phyloP scores from a whole-genome alignment of 30 jellyfish, hydroid and myxozoan genomes.

The Hydractinia symbiolongicarpus region DNA sequence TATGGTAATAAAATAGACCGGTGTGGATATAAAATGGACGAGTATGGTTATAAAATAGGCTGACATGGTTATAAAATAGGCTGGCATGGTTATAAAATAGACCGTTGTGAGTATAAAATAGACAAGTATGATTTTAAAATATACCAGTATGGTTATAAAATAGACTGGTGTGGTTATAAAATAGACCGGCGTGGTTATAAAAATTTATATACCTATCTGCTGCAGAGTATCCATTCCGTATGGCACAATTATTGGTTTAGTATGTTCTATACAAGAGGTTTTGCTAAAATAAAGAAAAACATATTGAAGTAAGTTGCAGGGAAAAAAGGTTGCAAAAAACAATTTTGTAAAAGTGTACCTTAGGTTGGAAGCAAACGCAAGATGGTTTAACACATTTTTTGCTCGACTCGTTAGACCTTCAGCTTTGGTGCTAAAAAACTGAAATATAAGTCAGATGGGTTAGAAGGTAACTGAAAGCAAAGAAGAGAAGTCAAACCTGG shows the following conservation, averaged over 20 bases:
- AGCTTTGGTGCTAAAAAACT: conserved; percentile 14
- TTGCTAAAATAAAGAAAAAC: conserved; percentile 5
- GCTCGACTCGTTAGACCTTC: not conserved
- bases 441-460: not conserved
- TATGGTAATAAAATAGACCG: too few relatives aligned
- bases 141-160: not conserved
- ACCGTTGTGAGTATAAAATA: not conserved
- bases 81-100: not conserved
- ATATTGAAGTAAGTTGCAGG: too few relatives aligned
- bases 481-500: too few relatives aligned
- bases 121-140: not conserved
- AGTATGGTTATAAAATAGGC: not conserved
- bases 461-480: too few relatives aligned
- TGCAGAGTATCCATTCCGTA: conserved; percentile 17
- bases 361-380: not conserved
- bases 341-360: not conserved
- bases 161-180: not conserved
- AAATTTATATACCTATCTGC: conserved; percentile 18
- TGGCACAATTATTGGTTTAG: conserved; percentile 25
- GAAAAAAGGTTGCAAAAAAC: too few relatives aligned
- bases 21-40: too few relatives aligned
- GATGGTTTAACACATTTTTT: not conserved
- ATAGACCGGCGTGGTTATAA: not conserved
- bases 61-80: not conserved
- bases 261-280: conserved; percentile 6